These are phyloP conservation scores for Sylvia borin DNA, from an alignment of 2,797 vertebrate genomes.

Conservation along the genomic window DNA sequence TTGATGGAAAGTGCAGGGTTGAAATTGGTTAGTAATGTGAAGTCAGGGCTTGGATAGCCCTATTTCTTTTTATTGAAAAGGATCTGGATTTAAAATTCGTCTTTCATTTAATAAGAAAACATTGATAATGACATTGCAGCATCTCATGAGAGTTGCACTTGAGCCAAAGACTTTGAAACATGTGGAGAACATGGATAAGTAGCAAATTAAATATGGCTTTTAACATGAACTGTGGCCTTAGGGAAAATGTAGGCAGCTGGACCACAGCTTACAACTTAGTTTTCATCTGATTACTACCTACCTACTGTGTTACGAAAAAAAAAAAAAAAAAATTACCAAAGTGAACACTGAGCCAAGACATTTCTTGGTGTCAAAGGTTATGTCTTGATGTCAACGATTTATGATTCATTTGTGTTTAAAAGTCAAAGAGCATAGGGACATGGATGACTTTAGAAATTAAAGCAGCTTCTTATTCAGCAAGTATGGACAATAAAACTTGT, in stretches of 20 bases:
- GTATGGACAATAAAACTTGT: neutral
- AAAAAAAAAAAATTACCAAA: neutral
- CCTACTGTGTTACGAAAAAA: neutral
- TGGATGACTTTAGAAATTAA: neutral
- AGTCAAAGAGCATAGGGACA: neutral
- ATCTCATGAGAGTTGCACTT: neutral
- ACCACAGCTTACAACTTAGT: neutral
- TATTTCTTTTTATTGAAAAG: neutral
- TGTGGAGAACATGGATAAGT: neutral
- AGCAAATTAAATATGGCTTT: neutral
- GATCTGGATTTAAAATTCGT: neutral
- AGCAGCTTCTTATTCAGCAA: neutral
- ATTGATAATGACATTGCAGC: neutral
- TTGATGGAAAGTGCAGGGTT: neutral
- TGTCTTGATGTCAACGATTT: neutral
- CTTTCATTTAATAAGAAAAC: slow-evolving; percentile 5
- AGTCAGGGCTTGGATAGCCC: neutral
- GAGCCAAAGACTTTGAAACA: neutral
- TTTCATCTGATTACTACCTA: neutral
- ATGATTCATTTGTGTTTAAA: neutral
- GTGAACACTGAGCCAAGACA: fast-evolving
- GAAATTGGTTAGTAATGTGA: neutral
- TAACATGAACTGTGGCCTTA: neutral
- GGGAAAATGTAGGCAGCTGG: neutral
- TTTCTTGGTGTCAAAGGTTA: neutral